These are phyloP conservation scores for Trypoxylus dichotomus DNA, from an alignment of 1,140 invertebrate species.

Conservation along the genomic window DNA sequence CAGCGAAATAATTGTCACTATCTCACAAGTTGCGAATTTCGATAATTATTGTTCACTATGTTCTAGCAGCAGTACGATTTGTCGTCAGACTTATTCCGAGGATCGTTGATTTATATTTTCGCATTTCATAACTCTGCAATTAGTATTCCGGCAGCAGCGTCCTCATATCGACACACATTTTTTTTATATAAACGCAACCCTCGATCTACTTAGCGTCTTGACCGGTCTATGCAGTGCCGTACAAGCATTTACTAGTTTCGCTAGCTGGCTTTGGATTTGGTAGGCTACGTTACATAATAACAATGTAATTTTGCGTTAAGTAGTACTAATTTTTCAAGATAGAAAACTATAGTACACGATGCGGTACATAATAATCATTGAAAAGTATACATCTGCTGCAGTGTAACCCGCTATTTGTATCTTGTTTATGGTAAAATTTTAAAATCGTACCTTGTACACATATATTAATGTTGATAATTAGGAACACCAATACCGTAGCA, in stretches of 20 bases:
- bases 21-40: not conserved
- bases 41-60: not conserved
- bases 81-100: not conserved
- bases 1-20: not conserved
- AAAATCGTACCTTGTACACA: too few species aligned
- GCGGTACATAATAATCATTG: not conserved
- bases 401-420: too few species aligned
- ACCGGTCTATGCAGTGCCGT: not conserved
- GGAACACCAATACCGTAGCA: too few species aligned
- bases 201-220: not conserved
- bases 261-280: not conserved
- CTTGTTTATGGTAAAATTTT: too few species aligned
- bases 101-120: not conserved
- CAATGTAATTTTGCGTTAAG: not conserved
- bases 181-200: not conserved
- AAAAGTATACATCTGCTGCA: too few species aligned
- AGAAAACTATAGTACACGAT: not conserved
- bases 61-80: not conserved
- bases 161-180: constrained; percentile 6
- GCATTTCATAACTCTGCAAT: constrained; percentile 11
- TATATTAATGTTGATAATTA: too few species aligned
- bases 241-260: not conserved
- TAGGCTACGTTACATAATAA: not conserved
- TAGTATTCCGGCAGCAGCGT: not conserved
- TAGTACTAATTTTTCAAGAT: not conserved